phyloP scores from a whole-genome alignment of 1,140 invertebrate species.

The Chelonus insularis region DNA sequence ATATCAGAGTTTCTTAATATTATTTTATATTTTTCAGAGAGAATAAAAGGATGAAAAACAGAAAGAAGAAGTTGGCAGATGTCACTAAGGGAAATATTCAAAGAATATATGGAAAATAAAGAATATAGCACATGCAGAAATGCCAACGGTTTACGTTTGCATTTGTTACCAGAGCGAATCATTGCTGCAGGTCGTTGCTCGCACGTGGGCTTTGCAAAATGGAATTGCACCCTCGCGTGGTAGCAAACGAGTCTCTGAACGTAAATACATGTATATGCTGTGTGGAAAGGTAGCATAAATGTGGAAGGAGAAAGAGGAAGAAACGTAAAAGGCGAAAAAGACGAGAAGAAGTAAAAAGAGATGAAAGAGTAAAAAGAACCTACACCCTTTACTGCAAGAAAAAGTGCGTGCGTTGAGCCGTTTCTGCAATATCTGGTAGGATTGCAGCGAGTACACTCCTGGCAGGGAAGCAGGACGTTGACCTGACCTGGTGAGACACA shows the following conservation, averaged over 20 bases:
- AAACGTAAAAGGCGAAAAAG: not conserved
- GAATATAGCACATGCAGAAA: too few relatives aligned
- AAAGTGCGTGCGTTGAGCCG: conserved; percentile 21
- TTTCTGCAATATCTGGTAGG: conserved; percentile 1
- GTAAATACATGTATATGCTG: not conserved
- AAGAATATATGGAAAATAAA: too few relatives aligned
- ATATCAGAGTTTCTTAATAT: too few relatives aligned
- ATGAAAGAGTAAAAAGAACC: not conserved
- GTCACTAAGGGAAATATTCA: too few relatives aligned
- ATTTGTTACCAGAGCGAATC: too few relatives aligned
- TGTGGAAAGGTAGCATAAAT: not conserved
- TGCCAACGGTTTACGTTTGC: too few relatives aligned
- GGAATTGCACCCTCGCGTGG: conserved; percentile 18
- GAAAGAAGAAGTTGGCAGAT: too few relatives aligned
- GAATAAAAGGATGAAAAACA: too few relatives aligned
- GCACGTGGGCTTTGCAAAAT: conserved; percentile 20
- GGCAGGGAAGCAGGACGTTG: conserved; percentile 53
- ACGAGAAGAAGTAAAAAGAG: not conserved
- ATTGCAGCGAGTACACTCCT: conserved; percentile 21
- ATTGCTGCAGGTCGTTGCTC: conserved; percentile 1
- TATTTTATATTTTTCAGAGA: too few relatives aligned
- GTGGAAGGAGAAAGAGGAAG: not conserved
- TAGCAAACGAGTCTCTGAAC: not conserved
- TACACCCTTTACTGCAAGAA: conserved; percentile 18
- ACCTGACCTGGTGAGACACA: conserved; percentile 62